Evolutionary conservation across 2,113 vertebrate species (phyloP), one percentile per base, ranked within the genome.

Genomic region (Cygnus buccinator): DNA sequence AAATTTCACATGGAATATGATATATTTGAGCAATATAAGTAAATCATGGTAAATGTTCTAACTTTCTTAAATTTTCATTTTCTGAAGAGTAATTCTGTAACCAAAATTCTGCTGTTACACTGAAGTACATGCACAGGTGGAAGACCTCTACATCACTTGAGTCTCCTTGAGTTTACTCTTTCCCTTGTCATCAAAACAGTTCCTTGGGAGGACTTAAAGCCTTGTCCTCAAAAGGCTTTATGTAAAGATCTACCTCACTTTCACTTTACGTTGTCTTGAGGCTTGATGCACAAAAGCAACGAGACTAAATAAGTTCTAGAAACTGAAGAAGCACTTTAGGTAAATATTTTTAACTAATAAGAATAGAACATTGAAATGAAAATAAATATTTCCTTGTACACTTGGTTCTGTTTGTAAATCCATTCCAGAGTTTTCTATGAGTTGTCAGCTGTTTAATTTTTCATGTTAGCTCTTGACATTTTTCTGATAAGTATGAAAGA

Each of bases 401-500:
- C 33, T 63, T 41, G 11, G 13, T 80, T 11, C 21, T 67, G 23
- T 62, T 77, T 83, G 21, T 55, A 92, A 92, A 85, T 65, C 44
- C 54, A 17, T 68, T 41, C 62, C 46, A 26, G 58, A 83, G 33
- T 76, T 95, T 93, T 87, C 75, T 37, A 13, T 63, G 66, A 85
- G 19, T 79, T 81, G 63, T 58, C 68, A 84, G 39, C 46, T 95
- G 66, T 84, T 97, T 90, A 93, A 95, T 95, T 92, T 93, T 71
- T 73, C 25, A 5, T 59, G 71, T 90, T 91, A 94, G 73, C 33
- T 92, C 57, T 81, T 96, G 91, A 94, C 29, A 4, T 93, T 94
- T 93, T 97, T 85, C 63, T 94, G 75, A 73, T 95, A 94, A 90
- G 76, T 90, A 84, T n/a, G 61, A 84, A 89, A 95, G 77, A 96